Base-by-base conservation (phyloP, 2,797 vertebrate genomes). In the Enteromius radiatus region DNA sequence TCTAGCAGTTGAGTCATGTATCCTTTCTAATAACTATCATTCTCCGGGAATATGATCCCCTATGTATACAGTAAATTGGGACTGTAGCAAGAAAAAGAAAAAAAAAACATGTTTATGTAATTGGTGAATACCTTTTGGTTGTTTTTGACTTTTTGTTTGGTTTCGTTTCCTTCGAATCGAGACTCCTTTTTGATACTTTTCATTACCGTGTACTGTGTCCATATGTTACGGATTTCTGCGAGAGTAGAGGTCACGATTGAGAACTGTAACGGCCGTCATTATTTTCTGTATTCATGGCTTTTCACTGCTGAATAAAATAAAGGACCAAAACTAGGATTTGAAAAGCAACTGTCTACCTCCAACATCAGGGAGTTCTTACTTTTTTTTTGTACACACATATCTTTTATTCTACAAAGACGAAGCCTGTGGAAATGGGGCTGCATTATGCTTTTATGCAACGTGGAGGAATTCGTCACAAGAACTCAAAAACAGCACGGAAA, bases 271-370 rank as follows among this genome's bases (percentile, higher is more conserved):
- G 97, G 94, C 95, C 96, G 95, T 97, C 97, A 96, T 97, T 98
- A 94, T 93, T 96, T 99, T 98, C 97, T 99, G 97, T 99, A 99
- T 98, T 98, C 98, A 98, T 99, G 97, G 97, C 97, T 98, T 98
- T 96, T 98, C 97, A 99, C 97, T 99, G 98, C 97, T 99, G 97
- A 99, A 98, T 98, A 97, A 98, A 99, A 99, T 99, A 98, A 99
- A 99, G 98, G 97, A 99, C 97, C 98, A 99, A 99, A 99, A 97
- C 96, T 98, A 98, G 97, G 97, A 97, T 97, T 98, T 97, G 96
- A 98, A 98, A 98, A 96, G 95, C 96, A 97, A 95, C 96, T 96
- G 96, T 97, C 95, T 98, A 97, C 96, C 96, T 97, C 96, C 95
- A 95, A 96, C 96, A 96, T 95, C 95, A 96, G 96, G 96, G 96